Conservation (phyloP, 2,888 invertebrate species). For the Coelogynopora nodosa region DNA sequence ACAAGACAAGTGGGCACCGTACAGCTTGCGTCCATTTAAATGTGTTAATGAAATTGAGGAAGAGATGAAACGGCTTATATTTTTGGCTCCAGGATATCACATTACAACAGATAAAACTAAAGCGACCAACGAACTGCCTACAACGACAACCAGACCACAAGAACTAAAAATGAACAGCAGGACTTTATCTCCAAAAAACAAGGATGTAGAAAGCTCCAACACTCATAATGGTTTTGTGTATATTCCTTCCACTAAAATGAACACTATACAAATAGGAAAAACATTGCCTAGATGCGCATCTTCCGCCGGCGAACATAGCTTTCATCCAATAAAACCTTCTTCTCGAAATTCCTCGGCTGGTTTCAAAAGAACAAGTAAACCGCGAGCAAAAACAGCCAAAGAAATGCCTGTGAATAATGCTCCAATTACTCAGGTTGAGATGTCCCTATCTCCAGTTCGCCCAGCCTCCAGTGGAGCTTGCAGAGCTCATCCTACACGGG, state of each 20-base stretch:
- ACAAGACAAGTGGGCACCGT: neutral
- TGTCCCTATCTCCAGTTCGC: neutral
- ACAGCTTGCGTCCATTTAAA: neutral
- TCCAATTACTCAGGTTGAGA: neutral
- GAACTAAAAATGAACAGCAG: too few species aligned
- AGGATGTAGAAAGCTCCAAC: neutral
- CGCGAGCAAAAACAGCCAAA: neutral
- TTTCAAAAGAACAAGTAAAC: neutral
- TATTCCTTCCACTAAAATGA: neutral
- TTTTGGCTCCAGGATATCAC: neutral
- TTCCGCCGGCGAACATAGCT: neutral
- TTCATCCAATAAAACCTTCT: neutral
- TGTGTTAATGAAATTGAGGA: neutral
- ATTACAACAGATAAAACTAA: neutral
- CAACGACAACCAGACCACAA: neutral
- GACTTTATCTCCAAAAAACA: too few species aligned
- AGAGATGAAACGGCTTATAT: conserved; percentile 6
- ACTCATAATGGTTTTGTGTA: neutral
- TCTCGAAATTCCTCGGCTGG: neutral
- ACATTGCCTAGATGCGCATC: neutral
- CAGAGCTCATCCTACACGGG: neutral
- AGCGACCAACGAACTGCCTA: neutral
- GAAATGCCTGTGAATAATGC: neutral
- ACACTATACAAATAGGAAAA: neutral
- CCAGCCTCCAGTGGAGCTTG: neutral